Conservation (phyloP, 1,140 invertebrate species). For the Ruditapes philippinarum region DNA sequence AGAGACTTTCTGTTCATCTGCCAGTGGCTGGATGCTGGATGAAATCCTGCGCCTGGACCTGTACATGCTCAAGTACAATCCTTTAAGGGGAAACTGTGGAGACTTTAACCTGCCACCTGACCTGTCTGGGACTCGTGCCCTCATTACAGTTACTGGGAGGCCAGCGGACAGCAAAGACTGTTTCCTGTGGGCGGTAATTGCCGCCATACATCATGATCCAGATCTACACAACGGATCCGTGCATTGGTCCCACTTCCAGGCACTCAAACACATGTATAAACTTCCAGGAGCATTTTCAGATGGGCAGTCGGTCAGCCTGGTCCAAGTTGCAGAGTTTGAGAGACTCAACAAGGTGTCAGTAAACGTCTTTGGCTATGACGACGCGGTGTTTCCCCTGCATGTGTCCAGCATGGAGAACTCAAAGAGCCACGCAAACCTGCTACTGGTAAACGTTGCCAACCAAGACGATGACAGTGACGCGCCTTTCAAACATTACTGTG, state of each 20-base stretch:
- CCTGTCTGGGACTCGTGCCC: neutral
- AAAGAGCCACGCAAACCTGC: neutral
- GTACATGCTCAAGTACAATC: neutral
- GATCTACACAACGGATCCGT: neutral
- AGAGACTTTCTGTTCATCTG: neutral
- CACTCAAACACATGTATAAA: neutral
- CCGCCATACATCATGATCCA: neutral
- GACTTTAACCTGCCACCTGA: neutral
- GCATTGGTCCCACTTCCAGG: neutral
- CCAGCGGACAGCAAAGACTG: neutral
- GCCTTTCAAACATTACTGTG: neutral
- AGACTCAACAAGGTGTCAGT: neutral
- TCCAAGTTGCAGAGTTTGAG: neutral
- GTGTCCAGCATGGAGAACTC: neutral
- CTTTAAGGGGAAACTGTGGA: neutral
- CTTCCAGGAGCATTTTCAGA: neutral
- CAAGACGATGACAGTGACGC: neutral
- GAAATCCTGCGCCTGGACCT: neutral
- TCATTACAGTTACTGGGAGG: neutral
- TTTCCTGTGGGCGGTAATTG: neutral
- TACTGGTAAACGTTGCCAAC: neutral
- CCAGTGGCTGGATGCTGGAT: neutral
- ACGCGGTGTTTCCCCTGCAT: neutral
- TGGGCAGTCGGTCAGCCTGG: neutral
- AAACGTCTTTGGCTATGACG: neutral